Percentiles rank a stretch among this genome's conserved stretches.
These are phyloP conservation scores for Zygothrica quintamaculata DNA, from an alignment of 2,888 invertebrate species.

Conservation along the genomic window DNA sequence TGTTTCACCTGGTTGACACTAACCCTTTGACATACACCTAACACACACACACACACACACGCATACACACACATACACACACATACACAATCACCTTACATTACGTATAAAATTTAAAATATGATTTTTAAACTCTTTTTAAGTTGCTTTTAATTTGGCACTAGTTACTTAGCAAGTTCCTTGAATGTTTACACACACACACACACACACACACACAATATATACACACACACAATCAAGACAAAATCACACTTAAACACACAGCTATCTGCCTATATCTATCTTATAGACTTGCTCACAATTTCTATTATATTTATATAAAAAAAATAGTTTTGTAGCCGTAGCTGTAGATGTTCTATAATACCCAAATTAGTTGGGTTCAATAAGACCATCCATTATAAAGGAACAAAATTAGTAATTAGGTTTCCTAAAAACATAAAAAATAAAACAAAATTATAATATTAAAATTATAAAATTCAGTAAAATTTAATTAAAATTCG, in stretches of 20 bases:
- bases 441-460: too few relatives aligned
- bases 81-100: conserved; percentile 10
- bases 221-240: conserved; percentile 13
- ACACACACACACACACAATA: conserved; percentile 15
- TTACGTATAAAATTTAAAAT: conserved; percentile 5
- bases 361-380: conserved; percentile 49
- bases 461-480: too few relatives aligned
- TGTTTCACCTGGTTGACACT: conserved; percentile 44
- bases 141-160: conserved; percentile 43
- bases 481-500: conserved; percentile 16
- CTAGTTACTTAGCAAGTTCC: conserved; percentile 46
- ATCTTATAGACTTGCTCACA: conserved; percentile 40
- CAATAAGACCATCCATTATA: conserved; percentile 7
- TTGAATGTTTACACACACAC: conserved; percentile 40
- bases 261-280: conserved; percentile 28
- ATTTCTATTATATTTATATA: conserved; percentile 27
- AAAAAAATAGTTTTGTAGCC: conserved; percentile 33
- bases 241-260: conserved; percentile 19
- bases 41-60: conserved; percentile 11
- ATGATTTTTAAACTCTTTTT: conserved; percentile 18
- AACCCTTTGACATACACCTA: conserved; percentile 14
- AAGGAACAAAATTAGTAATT: background rate
- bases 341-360: conserved; percentile 23
- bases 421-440: background rate
- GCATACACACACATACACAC: conserved; percentile 2